Base-by-base conservation (phyloP, 2,888 invertebrate species). In the Chironomus tentans region DNA sequence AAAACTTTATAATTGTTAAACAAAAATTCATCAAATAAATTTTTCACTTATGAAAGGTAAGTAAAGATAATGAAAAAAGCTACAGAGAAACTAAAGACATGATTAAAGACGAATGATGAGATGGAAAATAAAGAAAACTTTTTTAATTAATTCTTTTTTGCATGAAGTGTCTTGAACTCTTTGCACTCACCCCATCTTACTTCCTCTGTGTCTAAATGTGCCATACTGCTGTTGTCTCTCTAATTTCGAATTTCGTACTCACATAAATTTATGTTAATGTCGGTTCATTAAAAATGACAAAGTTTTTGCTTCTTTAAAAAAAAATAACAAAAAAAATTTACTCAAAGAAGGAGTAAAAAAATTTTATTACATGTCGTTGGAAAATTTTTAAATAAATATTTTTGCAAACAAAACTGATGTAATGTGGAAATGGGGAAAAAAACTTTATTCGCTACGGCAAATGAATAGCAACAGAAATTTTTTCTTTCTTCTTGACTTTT, bases 81-180 rank as follows among this genome's bases (percentile, higher is more conserved):
- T 7, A 18, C 2, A 18, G 6, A 56, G 56, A 15, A 56, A 56
- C 15, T 38, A 56, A 50, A 50, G 50, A 38, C 38, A 38, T 38
- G 38, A 38, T 38, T 38, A 38, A 38, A 38, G 38, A 10, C 38
- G 38, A 38, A 38, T 38, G 10, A 38, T 38, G 10, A 50, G 50
- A 62, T 62, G 18, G 13, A 62, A 21, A n/a, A 15, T 10, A n/a
- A 7, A 15, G 38, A 38, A 68, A 68, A 68, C 18, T 68, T 68
- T 68, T 68, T 46, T 68, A 68, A 68, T 68, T 68, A 68, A 68
- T 68, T 68, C 18, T n/a, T 46, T 28, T 46, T 68, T 46, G 46
- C 68, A 46, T 68, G 46, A 68, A 68, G 46, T 38, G 38, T 68
- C 38, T 6, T 22, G 46, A 68, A 68, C 38, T 68, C 15, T 56